Base-by-base conservation (phyloP, 2,888 invertebrate genomes). In the Meganola albula region DNA sequence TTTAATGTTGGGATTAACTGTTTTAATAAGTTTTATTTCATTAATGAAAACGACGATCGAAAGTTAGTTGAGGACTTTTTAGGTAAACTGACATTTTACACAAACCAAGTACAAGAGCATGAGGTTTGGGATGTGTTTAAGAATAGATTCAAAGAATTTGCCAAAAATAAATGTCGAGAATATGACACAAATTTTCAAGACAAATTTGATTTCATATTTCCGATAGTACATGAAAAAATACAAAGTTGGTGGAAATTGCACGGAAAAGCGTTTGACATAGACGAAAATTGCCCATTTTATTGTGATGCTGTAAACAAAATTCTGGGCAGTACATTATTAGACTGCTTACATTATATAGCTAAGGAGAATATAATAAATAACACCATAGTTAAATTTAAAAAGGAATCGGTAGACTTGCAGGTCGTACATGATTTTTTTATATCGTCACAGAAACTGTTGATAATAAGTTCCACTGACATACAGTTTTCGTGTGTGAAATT, bases 231-330 rank as follows among this genome's bases (percentile, higher is more conserved):
- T n/a, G 45, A 57, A 12, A 29, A 16, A 12, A 18, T 56, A 16
- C 56, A 50, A 28, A 50, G 52, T 4, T 56, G 56, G 56, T 52
- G 56, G 46, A 44, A 52, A 31, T 9, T 30, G 2, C 30, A 30
- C 3, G n/a, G n/a, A n/a, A n/a, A n/a, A n/a, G n/a, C n/a, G n/a
- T n/a, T n/a, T n/a, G n/a, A n/a, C n/a, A n/a, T n/a, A n/a, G n/a
- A n/a, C n/a, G n/a, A n/a, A n/a, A n/a, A n/a, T n/a, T 50, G 48
- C 20, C 21, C 34, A 21, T 44, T 37, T 20, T 53, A 44, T 12
- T 3, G 24, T 1, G 10, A 45, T 27, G 38, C 42, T 9, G 29
- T 37, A 31, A 16, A 31, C 8, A 33, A 37, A 2, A 18, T 48
- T 5, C n/a, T 37, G 4, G 32, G 31, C n/a, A 48, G 36, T 22